Evolutionary conservation across 1,140 invertebrate genomes (phyloP).

Genomic region (Atta texana): DNA sequence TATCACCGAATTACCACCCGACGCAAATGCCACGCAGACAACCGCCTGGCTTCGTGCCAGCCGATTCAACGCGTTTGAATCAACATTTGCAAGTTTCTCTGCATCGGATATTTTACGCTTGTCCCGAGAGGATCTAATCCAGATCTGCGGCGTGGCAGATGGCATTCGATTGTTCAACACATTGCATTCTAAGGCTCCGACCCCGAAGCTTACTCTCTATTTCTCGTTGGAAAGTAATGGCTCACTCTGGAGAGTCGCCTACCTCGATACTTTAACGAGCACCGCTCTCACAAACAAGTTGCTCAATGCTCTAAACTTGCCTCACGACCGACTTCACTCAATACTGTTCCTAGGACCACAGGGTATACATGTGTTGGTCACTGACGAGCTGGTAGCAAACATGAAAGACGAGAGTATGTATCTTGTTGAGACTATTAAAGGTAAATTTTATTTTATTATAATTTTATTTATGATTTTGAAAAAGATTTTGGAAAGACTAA

Average conservation of each 20-base stretch:
- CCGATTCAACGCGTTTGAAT: constrained; percentile 91
- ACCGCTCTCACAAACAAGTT: constrained; percentile 90
- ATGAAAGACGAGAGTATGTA: constrained; percentile 90
- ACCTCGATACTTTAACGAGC: constrained; percentile 90
- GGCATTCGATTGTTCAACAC: constrained; percentile 96
- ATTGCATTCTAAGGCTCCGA: constrained; percentile 92
- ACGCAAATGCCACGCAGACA: constrained; percentile 91
- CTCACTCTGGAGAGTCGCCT: constrained; percentile 92
- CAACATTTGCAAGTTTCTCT: constrained; percentile 94
- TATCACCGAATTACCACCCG: constrained; percentile 86
- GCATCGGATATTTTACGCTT: constrained; percentile 95
- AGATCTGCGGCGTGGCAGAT: constrained; percentile 97
- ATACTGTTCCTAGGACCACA: constrained; percentile 91
- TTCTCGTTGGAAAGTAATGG: constrained; percentile 89
- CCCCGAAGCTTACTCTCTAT: constrained; percentile 93
- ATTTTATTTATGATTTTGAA: constrained; percentile 3
- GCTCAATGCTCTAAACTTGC: constrained; percentile 87
- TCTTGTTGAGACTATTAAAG: constrained; percentile 87
- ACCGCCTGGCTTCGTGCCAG: constrained; percentile 92
- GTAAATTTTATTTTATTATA: constrained; percentile 70
- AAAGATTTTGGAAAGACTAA: neutral
- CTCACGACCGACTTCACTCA: constrained; percentile 87
- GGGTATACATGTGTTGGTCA: constrained; percentile 91
- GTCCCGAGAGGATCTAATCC: constrained; percentile 95
- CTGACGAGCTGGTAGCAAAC: constrained; percentile 90